These are phyloP conservation scores for Exaiptasia diaphana DNA, from an alignment of 64 coral and sea anemone genomes.

Conservation along the genomic window DNA sequence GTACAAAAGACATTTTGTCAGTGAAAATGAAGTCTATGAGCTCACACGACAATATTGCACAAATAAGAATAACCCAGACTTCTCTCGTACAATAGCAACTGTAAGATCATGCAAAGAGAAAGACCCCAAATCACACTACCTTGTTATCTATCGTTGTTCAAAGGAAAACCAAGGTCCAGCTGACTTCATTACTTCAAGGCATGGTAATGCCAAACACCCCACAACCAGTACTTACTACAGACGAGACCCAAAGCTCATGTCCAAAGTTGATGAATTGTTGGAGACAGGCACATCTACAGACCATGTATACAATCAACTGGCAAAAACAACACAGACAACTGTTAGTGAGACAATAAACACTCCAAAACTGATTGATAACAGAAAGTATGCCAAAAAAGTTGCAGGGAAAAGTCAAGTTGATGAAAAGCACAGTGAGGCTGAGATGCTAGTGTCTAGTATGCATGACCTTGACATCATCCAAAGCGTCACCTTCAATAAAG, in stretches of 20 bases:
- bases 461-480: background rate
- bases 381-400: slow-evolving; percentile 15
- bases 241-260: too few species aligned
- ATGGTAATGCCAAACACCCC: too few species aligned
- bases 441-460: slow-evolving; percentile 13
- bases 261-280: too few species aligned
- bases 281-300: too few species aligned
- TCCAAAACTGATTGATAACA: too few species aligned
- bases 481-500: slow-evolving; percentile 15
- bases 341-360: slow-evolving; percentile 46
- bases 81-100: background rate
- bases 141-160: slow-evolving; percentile 27
- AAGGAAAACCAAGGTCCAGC: too few species aligned
- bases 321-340: slow-evolving; percentile 22
- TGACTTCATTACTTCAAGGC: too few species aligned
- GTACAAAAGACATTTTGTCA: slow-evolving; percentile 1
- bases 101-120: background rate
- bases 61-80: background rate
- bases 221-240: too few species aligned
- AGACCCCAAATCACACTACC: background rate
- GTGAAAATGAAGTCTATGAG: slow-evolving; percentile 39
- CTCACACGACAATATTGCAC: background rate
- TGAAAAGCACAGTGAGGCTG: slow-evolving; percentile 3
- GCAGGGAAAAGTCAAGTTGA: background rate
- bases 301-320: too few species aligned